phyloP scores from a whole-genome alignment of 2,113 vertebrate species.

The Pseudonaja textilis region DNA sequence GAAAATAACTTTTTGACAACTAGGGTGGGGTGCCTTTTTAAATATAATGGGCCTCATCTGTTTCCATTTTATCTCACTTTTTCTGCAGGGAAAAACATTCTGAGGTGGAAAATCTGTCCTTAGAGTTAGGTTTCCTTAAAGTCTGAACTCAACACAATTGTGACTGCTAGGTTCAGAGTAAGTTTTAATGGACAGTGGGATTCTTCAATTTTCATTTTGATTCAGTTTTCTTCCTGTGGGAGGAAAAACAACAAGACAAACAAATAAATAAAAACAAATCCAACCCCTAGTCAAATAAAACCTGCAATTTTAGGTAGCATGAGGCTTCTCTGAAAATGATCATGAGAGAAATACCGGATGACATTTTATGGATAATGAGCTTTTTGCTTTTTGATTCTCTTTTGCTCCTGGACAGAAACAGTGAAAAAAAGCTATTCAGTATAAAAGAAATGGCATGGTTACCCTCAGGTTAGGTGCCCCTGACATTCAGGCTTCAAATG shows the following conservation, averaged over 20 bases:
- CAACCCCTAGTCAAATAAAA: background rate
- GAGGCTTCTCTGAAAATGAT: background rate
- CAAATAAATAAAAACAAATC: background rate
- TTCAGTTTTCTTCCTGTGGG: background rate
- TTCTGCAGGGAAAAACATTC: background rate
- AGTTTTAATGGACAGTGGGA: background rate
- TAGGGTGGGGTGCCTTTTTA: background rate
- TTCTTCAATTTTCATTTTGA: background rate
- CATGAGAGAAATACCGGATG: background rate
- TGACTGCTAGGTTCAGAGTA: background rate
- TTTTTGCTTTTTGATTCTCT: background rate
- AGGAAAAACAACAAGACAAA: background rate
- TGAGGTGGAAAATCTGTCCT: background rate
- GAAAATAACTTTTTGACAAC: background rate
- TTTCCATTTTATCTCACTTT: background rate
- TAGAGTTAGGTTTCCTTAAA: background rate
- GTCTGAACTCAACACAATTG: background rate
- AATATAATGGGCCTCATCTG: background rate
- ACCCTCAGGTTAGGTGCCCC: background rate
- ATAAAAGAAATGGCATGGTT: too few relatives aligned
- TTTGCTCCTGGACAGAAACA: background rate
- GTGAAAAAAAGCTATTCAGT: too few relatives aligned
- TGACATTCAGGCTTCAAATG: background rate
- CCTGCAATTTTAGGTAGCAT: background rate
- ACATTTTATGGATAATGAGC: background rate